Base-by-base conservation (phyloP, 2,113 vertebrate genomes). In the Todiramphus saurophagus region DNA sequence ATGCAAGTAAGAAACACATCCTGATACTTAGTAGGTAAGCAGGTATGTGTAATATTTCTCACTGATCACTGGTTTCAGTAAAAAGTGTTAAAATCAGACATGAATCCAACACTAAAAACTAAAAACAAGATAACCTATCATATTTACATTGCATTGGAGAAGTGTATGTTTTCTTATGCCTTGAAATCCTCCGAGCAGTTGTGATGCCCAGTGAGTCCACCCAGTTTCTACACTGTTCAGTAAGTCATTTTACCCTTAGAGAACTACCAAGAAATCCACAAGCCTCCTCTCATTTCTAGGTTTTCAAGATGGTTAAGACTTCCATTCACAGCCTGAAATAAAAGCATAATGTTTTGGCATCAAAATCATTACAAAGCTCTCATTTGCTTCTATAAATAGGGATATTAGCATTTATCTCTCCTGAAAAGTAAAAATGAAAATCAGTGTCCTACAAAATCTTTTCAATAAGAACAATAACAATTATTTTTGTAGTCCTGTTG, bases 141-240 rank as follows among this genome's bases (percentile, higher is more conserved):
- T 17, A 8, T 60, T 77, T 59, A 27, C 14, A 46, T 2, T 10
- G 2, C 27, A 15, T 3, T 33, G 30, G 16, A 90, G 21, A 9
- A 39, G 8, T 39, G 6, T 8, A 31, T 4, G 2, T 70, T 83
- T 90, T 17, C 23, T 83, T 79, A 35, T 16, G 21, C 7, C 16
- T 16, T 37, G 15, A 85, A 84, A 91, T 55, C 20, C 28, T 10
- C 35, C 70, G 23, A 83, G 39, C 12, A n/a, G 10, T 72, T 69
- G 30, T 11, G 30, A 59, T 27, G 21, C 3, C 12, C 35, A 31
- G 5, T n/a, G 25, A 83, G 23, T 74, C 58, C 18, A 80, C 8
- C 2, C 20, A 30, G 8, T 58, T 63, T 41, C 19, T 31, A 24
- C 25, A 76, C 5, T 2, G 0, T 37, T 83, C 3, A 2, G 4